These are phyloP conservation scores for Borostomias antarcticus DNA, from an alignment of 2,797 vertebrate species.

Conservation along the genomic window DNA sequence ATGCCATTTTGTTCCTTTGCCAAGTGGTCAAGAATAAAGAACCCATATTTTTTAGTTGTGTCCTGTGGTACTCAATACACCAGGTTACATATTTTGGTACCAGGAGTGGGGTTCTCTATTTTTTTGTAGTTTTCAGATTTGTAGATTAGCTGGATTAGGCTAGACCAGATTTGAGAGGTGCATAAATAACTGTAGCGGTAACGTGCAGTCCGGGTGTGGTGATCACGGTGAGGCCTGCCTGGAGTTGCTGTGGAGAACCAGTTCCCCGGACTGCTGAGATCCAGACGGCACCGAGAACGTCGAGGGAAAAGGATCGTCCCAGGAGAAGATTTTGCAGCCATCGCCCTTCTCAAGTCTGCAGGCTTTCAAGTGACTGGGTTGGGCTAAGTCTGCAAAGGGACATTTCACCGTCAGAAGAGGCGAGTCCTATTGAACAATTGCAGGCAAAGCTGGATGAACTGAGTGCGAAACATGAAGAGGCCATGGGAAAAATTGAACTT, in stretches of 20 bases:
- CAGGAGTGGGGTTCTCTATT: not conserved
- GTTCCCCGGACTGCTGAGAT: not conserved
- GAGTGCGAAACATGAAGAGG: conserved; percentile 19
- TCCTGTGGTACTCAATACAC: no score
- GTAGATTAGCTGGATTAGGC: not conserved
- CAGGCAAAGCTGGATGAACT: not conserved
- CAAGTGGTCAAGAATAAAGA: no score
- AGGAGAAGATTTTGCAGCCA: conserved; percentile 5
- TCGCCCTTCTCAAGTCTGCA: not conserved
- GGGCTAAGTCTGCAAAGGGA: no score
- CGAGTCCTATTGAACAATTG: not conserved
- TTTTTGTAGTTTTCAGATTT: not conserved
- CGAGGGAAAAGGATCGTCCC: not conserved
- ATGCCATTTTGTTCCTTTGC: no score
- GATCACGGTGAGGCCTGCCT: conserved; percentile 8
- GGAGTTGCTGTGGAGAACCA: not conserved
- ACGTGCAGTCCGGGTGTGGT: no score
- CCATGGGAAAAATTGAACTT: conserved; percentile 12
- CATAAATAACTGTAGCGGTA: no score
- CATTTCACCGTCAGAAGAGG: conserved; percentile 1
- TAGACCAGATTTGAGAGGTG: not conserved
- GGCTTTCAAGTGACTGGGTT: not conserved
- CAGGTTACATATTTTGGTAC: no score
- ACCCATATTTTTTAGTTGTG: no score
- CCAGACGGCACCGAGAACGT: not conserved